Evolutionary conservation across 2,797 vertebrate species (phyloP).

Genomic region (Sebastes alutus): DNA sequence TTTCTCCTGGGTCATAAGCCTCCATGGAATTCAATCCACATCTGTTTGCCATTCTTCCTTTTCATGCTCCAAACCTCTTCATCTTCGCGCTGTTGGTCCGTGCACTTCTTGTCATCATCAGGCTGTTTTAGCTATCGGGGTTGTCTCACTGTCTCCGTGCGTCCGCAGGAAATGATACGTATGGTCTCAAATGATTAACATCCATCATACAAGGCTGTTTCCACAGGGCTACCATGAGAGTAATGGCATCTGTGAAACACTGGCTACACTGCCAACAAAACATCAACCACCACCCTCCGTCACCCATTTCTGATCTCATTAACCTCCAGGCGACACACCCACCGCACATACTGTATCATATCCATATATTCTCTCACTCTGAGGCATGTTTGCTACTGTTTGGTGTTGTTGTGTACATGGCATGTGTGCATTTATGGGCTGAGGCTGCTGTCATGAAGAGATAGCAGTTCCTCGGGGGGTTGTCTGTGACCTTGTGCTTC

Average conservation of each 20-base stretch:
- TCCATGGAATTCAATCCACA: constrained; percentile 34
- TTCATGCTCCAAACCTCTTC: neutral
- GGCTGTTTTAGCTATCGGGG: neutral
- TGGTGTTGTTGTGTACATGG: neutral
- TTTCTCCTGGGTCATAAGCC: constrained; percentile 33
- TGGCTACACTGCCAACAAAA: constrained; percentile 13
- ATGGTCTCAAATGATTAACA: constrained; percentile 22
- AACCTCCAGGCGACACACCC: constrained; percentile 8
- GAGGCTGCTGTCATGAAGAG: constrained; percentile 47
- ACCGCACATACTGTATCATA: constrained; percentile 5
- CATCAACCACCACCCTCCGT: neutral
- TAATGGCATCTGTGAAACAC: constrained; percentile 34
- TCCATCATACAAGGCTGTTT: constrained; percentile 19
- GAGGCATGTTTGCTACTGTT: neutral
- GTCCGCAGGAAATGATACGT: constrained; percentile 4
- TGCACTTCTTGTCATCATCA: neutral
- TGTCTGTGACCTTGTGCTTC: constrained; percentile 48
- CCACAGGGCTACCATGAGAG: constrained; percentile 6
- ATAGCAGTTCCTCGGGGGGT: constrained; percentile 17
- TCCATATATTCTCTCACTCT: constrained; percentile 16
- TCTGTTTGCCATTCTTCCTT: constrained; percentile 21
- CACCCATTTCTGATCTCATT: constrained; percentile 24
- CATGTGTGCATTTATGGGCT: neutral
- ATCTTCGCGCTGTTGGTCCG: neutral
- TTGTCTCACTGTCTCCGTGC: neutral